Base-by-base conservation (phyloP, 2,888 invertebrate species). In the Exocentrus adspersus region DNA sequence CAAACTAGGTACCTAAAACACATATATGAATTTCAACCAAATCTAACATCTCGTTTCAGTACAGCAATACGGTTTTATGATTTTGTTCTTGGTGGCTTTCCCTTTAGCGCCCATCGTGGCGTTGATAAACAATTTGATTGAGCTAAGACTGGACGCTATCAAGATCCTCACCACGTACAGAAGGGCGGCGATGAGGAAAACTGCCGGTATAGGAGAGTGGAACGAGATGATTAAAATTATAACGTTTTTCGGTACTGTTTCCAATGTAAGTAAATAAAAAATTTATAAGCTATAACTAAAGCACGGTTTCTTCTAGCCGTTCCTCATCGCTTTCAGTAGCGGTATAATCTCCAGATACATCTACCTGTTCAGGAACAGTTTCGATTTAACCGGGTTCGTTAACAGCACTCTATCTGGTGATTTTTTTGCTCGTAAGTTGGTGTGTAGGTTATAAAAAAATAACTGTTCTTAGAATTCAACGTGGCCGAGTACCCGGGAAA, bases 81-180 rank as follows among this genome's bases (percentile, higher is more conserved):
- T 87, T 1, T 82, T 89, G 45, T 89, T 89, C 77, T 87, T 88
- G 21, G 86, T 87, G 6, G 87, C 88, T 0, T 88, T 89, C 74
- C 88, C 89, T 0, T 78, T 90, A 51, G 88, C 88, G n/a, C 89
- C 89, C 0, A 75, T 89, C 20, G 87, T 87, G 72, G 88, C 88
- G 1, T 77, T 89, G 20, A 57, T 89, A 42, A 88, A 88, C 76
- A 90, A 89, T 75, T 79, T 88, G 50, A 80, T 88, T 28, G 88
- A 88, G 78, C 84, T 89, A 53, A 80, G 82, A 21, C 30, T 71
- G n/a, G 73, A 74, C 46, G 72, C 76, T 10, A 6, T 64, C 16
- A 73, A 72, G 46, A 50, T 72, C 5, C 28, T 71, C 20, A 65
- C 60, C 52, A 43, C 58, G 12, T 68, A 64, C 19, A 62, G 75